Evolutionary conservation across 2,797 vertebrate genomes (phyloP).

Genomic region (Eupleurogrammus muticus): DNA sequence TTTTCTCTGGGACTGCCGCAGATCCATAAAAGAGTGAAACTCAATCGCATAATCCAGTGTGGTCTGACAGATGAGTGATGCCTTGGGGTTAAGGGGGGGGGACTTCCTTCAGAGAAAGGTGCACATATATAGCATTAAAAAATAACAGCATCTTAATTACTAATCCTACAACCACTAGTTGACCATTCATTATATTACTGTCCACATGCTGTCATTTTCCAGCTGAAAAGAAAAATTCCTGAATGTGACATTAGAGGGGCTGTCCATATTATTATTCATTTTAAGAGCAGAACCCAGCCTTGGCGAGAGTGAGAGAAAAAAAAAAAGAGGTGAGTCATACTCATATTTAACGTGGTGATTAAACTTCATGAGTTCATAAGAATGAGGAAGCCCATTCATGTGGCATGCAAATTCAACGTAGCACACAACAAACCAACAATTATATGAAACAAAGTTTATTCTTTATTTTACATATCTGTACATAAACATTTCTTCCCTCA

Average conservation of each 20-base stretch:
- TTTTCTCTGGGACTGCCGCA: conserved; percentile 43
- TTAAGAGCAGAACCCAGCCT: background rate
- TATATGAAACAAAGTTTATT: conserved; percentile 98
- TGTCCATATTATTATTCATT: conserved; percentile 32
- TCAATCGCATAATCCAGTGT: background rate
- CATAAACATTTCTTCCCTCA: conserved; percentile 94
- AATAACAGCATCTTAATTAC: conserved; percentile 32
- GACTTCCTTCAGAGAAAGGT: conserved; percentile 18
- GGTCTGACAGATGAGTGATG: background rate
- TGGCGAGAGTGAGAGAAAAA: conserved; percentile 3
- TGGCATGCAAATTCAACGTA: conserved; percentile 14
- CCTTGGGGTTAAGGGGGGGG: background rate
- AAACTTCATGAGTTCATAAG: conserved; percentile 14
- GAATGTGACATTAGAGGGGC: conserved; percentile 31
- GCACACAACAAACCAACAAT: conserved; percentile 55
- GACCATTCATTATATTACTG: background rate
- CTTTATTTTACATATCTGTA: conserved; percentile 99
- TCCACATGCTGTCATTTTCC: conserved; percentile 18
- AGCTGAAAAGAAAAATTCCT: conserved; percentile 18
- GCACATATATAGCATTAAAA: background rate
- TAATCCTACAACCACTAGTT: background rate
- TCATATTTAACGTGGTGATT: background rate
- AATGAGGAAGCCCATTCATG: conserved; percentile 48
- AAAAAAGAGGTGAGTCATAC: conserved; percentile 50
- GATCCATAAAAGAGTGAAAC: conserved; percentile 32